phyloP scores from a whole-genome alignment of 2,888 invertebrate genomes.

The Carcina quercana region DNA sequence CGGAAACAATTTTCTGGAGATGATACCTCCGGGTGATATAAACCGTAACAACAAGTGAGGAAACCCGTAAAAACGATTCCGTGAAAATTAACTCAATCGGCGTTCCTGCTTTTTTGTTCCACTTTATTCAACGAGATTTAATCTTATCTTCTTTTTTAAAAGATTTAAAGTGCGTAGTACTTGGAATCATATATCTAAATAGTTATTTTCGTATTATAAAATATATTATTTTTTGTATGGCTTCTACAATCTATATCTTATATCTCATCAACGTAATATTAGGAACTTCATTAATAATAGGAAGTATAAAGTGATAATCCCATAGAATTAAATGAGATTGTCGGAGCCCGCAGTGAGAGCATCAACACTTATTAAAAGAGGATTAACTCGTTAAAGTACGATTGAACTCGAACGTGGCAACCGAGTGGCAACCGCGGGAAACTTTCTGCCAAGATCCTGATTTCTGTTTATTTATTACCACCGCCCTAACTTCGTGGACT shows the following conservation, averaged over 20 bases:
- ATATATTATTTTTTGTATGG: too few relatives aligned
- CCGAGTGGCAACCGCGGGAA: constrained; percentile 30
- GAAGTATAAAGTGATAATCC: constrained; percentile 33
- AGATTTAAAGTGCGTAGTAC: too few relatives aligned
- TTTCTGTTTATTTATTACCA: constrained; percentile 35
- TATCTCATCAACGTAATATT: too few relatives aligned
- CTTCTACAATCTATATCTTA: too few relatives aligned
- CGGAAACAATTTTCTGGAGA: constrained; percentile 63
- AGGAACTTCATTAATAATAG: too few relatives aligned
- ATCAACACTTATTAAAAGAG: constrained; percentile 67
- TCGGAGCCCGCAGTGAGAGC: constrained; percentile 34
- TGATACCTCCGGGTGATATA: constrained; percentile 65
- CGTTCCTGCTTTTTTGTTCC: too few relatives aligned
- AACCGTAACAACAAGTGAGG: constrained; percentile 59
- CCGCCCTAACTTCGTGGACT: constrained; percentile 16
- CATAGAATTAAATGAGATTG: constrained; percentile 41
- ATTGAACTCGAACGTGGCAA: constrained; percentile 44
- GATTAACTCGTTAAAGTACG: constrained; percentile 67
- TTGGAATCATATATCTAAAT: too few relatives aligned
- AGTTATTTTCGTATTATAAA: too few relatives aligned
- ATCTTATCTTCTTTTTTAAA: too few relatives aligned
- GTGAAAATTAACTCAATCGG: constrained; percentile 62
- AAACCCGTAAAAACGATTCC: constrained; percentile 62
- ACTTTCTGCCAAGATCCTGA: constrained; percentile 30
- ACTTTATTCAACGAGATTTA: too few relatives aligned